Evolutionary conservation across 2,888 invertebrate species (phyloP).

Genomic region (Branchinecta sandiegonensis): DNA sequence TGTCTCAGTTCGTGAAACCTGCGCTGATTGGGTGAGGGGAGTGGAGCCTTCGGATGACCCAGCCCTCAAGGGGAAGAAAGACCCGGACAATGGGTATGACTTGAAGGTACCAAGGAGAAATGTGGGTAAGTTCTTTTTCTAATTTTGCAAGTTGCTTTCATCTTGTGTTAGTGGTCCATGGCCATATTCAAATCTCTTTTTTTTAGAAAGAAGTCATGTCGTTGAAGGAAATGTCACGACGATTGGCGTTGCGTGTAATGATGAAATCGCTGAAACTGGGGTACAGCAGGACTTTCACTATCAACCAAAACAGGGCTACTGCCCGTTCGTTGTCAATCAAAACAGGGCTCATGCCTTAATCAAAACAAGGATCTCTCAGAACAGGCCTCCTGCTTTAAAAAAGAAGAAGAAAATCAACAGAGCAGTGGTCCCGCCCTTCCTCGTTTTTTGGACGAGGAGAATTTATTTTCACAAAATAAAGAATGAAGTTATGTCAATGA

Average conservation of each 20-base stretch:
- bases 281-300: no score
- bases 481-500: no score
- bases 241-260: background rate
- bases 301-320: no score
- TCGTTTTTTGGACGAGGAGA: background rate
- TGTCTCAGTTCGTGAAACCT: conserved; percentile 90
- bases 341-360: background rate
- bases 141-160: no score
- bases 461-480: no score
- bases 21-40: conserved; percentile 89
- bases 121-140: conserved; percentile 50
- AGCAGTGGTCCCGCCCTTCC: background rate
- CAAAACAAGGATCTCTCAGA: no score
- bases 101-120: conserved; percentile 82
- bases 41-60: conserved; percentile 84
- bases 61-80: conserved; percentile 79
- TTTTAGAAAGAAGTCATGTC: background rate
- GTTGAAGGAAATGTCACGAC: background rate
- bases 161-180: no score
- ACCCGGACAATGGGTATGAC: conserved; percentile 76
- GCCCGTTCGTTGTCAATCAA: background rate
- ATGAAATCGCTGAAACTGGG: no score
- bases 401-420: no score
- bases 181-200: conserved; percentile 2
- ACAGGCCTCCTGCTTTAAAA: no score